phyloP scores from a whole-genome alignment of 2,888 invertebrate species.

The Mantis religiosa region DNA sequence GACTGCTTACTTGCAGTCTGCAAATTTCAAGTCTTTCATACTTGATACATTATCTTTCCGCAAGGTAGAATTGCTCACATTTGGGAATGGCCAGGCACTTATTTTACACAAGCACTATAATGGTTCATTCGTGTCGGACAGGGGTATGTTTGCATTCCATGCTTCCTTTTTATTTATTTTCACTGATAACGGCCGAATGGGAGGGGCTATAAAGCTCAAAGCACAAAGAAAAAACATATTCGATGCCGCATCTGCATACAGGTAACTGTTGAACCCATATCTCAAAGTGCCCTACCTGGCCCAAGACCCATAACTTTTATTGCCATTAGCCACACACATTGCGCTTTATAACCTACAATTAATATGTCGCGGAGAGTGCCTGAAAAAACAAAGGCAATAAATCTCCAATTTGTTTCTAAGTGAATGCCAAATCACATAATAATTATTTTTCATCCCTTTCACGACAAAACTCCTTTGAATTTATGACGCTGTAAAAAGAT shows the following conservation, averaged over 20 bases:
- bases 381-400: slow-evolving; percentile 18
- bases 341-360: slow-evolving; percentile 18
- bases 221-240: not conserved
- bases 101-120: not conserved
- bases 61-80: not conserved
- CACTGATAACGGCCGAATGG: not conserved
- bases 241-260: not conserved
- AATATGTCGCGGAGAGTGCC: slow-evolving; percentile 4
- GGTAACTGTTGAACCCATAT: not conserved
- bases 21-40: not conserved
- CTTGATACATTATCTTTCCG: not conserved
- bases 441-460: slow-evolving; percentile 9
- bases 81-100: not conserved
- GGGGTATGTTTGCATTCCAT: not conserved
- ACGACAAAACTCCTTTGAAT: slow-evolving; percentile 8
- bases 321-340: slow-evolving; percentile 5
- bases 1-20: not conserved
- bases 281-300: slow-evolving; percentile 2
- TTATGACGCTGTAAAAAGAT: slow-evolving; percentile 6
- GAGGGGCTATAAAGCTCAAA: not conserved
- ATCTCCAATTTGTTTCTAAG: slow-evolving; percentile 17
- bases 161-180: not conserved
- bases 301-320: slow-evolving; percentile 10
- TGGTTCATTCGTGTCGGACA: not conserved
- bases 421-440: slow-evolving; percentile 15